Evolutionary conservation across 2,888 invertebrate species (phyloP).

Genomic region (Lamproptera curius): DNA sequence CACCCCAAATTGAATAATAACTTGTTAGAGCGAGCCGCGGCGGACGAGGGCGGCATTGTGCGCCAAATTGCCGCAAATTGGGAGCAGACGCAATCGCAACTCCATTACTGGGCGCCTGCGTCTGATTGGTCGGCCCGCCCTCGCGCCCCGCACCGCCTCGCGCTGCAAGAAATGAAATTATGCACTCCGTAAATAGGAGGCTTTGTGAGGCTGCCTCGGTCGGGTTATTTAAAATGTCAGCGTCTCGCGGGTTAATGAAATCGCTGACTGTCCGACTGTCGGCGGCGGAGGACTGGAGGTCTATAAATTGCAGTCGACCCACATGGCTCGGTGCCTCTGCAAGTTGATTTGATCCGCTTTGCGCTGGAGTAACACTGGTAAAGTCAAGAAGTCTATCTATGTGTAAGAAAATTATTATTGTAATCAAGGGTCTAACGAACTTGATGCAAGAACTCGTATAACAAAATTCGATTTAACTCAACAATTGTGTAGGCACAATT

Average conservation of each 20-base stretch:
- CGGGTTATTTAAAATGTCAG: constrained; percentile 50
- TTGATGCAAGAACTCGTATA: too few relatives aligned
- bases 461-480: too few relatives aligned
- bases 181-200: constrained; percentile 67
- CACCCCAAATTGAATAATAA: constrained; percentile 71
- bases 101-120: constrained; percentile 65
- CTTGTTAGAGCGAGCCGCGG: constrained; percentile 54
- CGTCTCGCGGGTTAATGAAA: constrained; percentile 36
- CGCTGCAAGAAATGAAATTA: constrained; percentile 64
- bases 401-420: too few relatives aligned
- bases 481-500: too few relatives aligned
- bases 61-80: constrained; percentile 73
- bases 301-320: constrained; percentile 23
- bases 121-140: constrained; percentile 70
- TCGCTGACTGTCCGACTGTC: constrained; percentile 32
- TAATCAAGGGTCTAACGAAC: too few relatives aligned
- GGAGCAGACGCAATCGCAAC: constrained; percentile 53
- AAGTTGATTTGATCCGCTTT: background rate
- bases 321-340: background rate
- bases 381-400: too few relatives aligned
- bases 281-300: constrained; percentile 13
- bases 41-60: constrained; percentile 50
- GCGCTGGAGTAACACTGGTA: too few relatives aligned
- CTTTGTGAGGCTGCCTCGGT: constrained; percentile 45
- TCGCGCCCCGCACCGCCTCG: constrained; percentile 43